phyloP scores from a whole-genome alignment of 2,888 invertebrate species.

The Diadromus collaris region DNA sequence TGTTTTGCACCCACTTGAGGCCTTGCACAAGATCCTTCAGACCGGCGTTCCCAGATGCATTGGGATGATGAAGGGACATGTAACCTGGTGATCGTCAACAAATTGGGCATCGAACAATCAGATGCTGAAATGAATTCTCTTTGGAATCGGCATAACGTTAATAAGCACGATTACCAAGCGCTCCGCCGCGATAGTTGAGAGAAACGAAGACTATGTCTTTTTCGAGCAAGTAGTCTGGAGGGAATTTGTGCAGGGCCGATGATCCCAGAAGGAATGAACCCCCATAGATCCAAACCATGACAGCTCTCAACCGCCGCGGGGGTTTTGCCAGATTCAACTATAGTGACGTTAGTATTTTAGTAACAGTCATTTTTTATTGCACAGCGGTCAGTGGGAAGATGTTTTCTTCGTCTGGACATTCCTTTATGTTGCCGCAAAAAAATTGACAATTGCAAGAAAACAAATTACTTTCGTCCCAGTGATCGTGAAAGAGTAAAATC shows the following conservation, averaged over 20 bases:
- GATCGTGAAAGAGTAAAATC: too few species aligned
- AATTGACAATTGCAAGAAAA: too few species aligned
- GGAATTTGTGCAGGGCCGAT: background rate
- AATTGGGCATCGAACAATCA: background rate
- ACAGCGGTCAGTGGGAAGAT: too few species aligned
- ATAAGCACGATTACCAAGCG: constrained; percentile 23
- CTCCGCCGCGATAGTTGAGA: constrained; percentile 45
- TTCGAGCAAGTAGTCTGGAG: constrained; percentile 48
- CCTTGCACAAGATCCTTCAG: background rate
- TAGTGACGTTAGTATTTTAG: background rate
- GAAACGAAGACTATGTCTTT: constrained; percentile 46
- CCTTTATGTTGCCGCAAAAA: too few species aligned
- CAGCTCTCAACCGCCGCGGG: background rate
- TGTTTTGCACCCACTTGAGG: background rate
- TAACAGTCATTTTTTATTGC: too few species aligned
- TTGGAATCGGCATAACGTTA: background rate
- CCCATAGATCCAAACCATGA: constrained; percentile 33
- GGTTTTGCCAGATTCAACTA: constrained; percentile 1
- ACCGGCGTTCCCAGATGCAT: background rate
- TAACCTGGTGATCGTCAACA: background rate
- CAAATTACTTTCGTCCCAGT: too few species aligned
- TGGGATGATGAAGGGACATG: background rate
- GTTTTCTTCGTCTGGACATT: too few species aligned
- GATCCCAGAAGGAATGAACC: constrained; percentile 7
- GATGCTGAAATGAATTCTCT: background rate